A percentile compares a stretch with the other conserved stretches of the same genome.
Conservation (phyloP, 1,140 invertebrate genomes). For the Cydia pomonella region DNA sequence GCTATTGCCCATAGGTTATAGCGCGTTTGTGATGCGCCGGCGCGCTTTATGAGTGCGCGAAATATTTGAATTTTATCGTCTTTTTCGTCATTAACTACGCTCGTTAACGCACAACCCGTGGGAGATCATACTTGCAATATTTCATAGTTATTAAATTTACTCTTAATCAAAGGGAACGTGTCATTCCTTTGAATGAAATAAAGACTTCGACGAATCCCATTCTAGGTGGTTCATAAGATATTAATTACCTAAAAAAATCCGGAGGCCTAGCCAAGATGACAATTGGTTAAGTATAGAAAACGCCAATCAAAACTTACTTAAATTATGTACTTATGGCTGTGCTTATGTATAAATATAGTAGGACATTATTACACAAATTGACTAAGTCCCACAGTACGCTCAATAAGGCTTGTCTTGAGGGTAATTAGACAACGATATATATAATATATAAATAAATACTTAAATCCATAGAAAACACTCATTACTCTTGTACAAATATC, state of each 20-base stretch:
- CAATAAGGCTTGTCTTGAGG: too few species aligned
- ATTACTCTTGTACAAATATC: too few species aligned
- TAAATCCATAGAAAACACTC: too few species aligned
- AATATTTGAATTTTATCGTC: constrained; percentile 32
- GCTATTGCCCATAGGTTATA: neutral
- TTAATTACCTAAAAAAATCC: neutral
- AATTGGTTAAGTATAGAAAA: too few species aligned
- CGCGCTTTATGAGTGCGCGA: constrained; percentile 30
- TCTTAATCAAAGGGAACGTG: constrained; percentile 15
- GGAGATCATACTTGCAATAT: constrained; percentile 29
- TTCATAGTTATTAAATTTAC: constrained; percentile 33
- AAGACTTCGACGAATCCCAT: neutral
- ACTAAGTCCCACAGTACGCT: too few species aligned
- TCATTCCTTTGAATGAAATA: neutral
- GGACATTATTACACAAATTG: too few species aligned
- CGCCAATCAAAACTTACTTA: too few species aligned
- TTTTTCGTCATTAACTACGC: constrained; percentile 35
- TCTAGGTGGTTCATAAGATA: neutral
- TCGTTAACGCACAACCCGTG: constrained; percentile 35
- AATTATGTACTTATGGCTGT: too few species aligned
- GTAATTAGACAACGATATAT: too few species aligned
- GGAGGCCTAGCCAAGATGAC: neutral
- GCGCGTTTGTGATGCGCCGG: constrained; percentile 1
- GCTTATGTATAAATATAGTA: too few species aligned
- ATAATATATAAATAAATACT: too few species aligned